phyloP scores from a whole-genome alignment of 2,113 vertebrate genomes.

The Mandrillus leucophaeus region DNA sequence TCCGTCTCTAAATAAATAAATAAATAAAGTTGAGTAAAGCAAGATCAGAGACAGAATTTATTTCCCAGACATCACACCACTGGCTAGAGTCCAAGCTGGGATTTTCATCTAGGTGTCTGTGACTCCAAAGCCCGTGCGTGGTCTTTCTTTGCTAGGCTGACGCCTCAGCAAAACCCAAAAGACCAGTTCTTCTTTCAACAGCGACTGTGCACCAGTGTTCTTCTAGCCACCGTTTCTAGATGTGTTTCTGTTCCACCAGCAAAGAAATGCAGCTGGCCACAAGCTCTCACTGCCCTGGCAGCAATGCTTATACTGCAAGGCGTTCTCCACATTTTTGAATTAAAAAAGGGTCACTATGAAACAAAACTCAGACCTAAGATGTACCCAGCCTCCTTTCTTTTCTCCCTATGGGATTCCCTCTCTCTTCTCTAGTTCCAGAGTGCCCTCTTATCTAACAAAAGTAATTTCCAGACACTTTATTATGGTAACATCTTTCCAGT shows the following conservation, averaged over 20 bases:
- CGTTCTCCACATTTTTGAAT: slow-evolving; percentile 33
- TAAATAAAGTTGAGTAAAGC: neutral
- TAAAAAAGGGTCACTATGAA: slow-evolving; percentile 27
- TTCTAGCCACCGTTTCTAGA: neutral
- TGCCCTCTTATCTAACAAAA: neutral
- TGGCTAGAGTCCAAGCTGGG: neutral
- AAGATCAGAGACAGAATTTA: neutral
- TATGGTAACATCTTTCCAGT: neutral
- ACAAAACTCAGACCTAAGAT: neutral
- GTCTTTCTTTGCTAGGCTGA: neutral
- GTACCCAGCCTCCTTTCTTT: neutral
- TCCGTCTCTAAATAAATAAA: too few species aligned
- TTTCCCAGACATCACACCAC: neutral
- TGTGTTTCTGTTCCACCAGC: neutral
- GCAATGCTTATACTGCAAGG: neutral
- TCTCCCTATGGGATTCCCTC: neutral
- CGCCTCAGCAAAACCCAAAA: neutral
- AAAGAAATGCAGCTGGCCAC: neutral
- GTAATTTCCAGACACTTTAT: neutral
- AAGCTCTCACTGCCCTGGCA: neutral
- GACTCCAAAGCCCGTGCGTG: neutral
- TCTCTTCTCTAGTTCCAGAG: neutral
- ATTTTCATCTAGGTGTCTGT: neutral
- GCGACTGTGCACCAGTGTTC: neutral
- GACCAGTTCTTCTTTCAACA: neutral